A percentile compares a stretch with the other conserved stretches of the same genome.
Evolutionary conservation across 2,797 vertebrate genomes (phyloP).

Genomic region (Pagetopsis macropterus): DNA sequence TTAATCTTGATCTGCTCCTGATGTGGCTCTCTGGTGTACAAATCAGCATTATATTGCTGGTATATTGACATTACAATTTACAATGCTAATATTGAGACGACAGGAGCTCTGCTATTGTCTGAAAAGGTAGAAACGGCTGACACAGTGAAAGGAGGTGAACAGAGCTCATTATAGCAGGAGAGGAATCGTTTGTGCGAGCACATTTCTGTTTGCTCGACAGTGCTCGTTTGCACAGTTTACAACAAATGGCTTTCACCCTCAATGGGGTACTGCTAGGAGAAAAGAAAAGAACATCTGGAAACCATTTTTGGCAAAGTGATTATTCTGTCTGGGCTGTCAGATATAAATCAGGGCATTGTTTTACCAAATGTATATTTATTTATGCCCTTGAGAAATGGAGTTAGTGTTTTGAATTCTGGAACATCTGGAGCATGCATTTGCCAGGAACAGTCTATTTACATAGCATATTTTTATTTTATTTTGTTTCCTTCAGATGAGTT

Average conservation of each 20-base stretch:
- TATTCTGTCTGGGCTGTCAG: conserved; percentile 73
- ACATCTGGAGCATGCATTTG: background rate
- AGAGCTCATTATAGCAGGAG: conserved; percentile 53
- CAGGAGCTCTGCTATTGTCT: conserved; percentile 27
- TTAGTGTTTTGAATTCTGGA: conserved; percentile 5
- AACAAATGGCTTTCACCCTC: conserved; percentile 63
- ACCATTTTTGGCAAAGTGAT: conserved; percentile 68
- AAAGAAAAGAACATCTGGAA: conserved; percentile 76
- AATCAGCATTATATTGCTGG: conserved; percentile 9
- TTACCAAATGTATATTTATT: conserved; percentile 46
- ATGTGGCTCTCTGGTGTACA: conserved; percentile 6
- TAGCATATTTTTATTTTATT: background rate
- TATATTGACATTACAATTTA: background rate
- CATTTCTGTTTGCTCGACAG: conserved; percentile 59
- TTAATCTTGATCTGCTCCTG: background rate
- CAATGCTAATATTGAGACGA: conserved; percentile 22
- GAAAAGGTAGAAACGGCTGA: conserved; percentile 56
- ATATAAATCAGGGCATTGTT: conserved; percentile 58
- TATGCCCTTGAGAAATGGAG: conserved; percentile 19
- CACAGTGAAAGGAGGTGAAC: conserved; percentile 48
- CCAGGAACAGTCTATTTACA: background rate
- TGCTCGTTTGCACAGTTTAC: conserved; percentile 55
- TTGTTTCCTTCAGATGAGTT: background rate
- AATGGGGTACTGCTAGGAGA: conserved; percentile 38
- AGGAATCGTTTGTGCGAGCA: conserved; percentile 41